Percentiles rank a stretch among this genome's conserved stretches.
Evolutionary conservation across 2,113 vertebrate species (phyloP).

Genomic region (Spilogale gracilis): DNA sequence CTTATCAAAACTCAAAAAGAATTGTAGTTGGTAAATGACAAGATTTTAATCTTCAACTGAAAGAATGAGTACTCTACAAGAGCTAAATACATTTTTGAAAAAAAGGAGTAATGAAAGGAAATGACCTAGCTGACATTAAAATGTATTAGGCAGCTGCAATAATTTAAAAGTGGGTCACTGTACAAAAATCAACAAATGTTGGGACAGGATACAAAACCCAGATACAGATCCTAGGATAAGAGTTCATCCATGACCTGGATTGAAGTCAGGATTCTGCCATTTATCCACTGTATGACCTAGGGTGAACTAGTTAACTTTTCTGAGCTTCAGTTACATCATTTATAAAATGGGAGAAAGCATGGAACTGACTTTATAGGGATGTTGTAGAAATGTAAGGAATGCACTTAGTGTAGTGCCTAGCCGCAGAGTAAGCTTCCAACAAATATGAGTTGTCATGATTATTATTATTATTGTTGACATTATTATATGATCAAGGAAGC

Average conservation of each 20-base stretch:
- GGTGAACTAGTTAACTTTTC: not conserved
- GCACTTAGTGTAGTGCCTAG: not conserved
- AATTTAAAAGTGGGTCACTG: not conserved
- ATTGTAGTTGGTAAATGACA: not conserved
- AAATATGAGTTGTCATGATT: not conserved
- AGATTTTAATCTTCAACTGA: slow-evolving; percentile 38
- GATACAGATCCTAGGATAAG: not conserved
- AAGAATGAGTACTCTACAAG: slow-evolving; percentile 17
- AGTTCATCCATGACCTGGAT: not conserved
- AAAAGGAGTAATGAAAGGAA: not conserved
- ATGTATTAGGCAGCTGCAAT: not conserved
- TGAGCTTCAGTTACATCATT: not conserved
- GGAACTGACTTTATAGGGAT: not conserved
- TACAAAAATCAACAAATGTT: slow-evolving; percentile 18
- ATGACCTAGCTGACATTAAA: not conserved
- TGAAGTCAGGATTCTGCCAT: not conserved
- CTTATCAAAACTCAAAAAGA: not conserved
- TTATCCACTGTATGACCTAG: not conserved
- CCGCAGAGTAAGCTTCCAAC: not conserved
- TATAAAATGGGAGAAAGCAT: not conserved
- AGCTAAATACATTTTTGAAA: not conserved
- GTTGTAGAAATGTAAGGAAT: not conserved
- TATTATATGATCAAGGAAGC: not conserved
- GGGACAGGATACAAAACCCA: not conserved
- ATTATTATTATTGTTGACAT: not conserved